phyloP scores from a whole-genome alignment of 1,140 invertebrate genomes.

The Drosophila pandora region DNA sequence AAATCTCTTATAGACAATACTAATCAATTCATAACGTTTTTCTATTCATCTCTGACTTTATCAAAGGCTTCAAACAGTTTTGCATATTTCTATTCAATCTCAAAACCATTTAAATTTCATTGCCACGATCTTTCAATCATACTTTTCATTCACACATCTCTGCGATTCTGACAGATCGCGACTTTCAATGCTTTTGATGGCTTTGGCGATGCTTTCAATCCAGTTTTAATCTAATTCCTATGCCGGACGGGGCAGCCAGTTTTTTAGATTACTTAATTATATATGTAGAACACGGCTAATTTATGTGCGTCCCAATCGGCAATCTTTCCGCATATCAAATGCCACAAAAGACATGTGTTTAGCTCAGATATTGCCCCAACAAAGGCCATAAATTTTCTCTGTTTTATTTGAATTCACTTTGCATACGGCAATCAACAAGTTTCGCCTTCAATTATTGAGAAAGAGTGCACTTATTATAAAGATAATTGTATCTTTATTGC shows the following conservation, averaged over 20 bases:
- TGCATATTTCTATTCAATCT: conserved; percentile 1
- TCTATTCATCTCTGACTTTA: background rate
- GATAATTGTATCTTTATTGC: conserved; percentile 22
- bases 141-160: conserved; percentile 33
- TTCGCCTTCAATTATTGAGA: conserved; percentile 27
- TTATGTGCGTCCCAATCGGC: conserved; percentile 51
- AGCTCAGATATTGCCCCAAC: conserved; percentile 23
- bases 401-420: conserved; percentile 6
- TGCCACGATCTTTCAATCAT: conserved; percentile 37
- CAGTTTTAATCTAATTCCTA: conserved; percentile 43
- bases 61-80: background rate
- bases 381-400: conserved; percentile 33
- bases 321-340: conserved; percentile 50
- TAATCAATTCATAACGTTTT: no score
- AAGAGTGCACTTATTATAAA: conserved; percentile 19
- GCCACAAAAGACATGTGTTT: conserved; percentile 49
- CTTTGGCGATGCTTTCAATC: conserved; percentile 33
- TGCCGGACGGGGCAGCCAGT: conserved; percentile 19
- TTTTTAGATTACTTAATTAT: conserved; percentile 62
- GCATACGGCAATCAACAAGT: conserved; percentile 37
- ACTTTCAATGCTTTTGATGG: conserved; percentile 42
- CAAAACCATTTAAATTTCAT: conserved; percentile 10
- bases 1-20: background rate
- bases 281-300: conserved; percentile 44
- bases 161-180: conserved; percentile 47